Evolutionary conservation across 2,797 vertebrate species (phyloP).

Genomic region (Diceros bicornis): DNA sequence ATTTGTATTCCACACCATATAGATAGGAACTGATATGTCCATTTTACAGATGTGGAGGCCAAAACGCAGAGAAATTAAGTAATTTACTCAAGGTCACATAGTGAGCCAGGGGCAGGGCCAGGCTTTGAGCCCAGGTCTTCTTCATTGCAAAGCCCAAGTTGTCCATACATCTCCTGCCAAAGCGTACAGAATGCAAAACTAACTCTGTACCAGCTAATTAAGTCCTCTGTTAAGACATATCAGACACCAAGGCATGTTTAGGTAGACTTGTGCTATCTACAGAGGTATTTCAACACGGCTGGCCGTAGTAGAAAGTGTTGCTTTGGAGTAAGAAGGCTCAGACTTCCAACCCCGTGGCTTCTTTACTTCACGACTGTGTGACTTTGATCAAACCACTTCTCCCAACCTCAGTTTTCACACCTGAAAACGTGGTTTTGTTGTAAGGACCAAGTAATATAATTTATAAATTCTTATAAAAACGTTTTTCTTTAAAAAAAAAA

Average conservation of each 20-base stretch:
- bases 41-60: background rate
- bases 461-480: slow-evolving; percentile 22
- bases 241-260: background rate
- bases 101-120: background rate
- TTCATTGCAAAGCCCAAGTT: background rate
- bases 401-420: background rate
- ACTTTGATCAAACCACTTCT: background rate
- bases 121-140: background rate
- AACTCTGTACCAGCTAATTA: background rate
- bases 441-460: background rate
- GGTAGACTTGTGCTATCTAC: background rate
- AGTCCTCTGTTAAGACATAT: background rate
- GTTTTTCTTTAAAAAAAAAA: background rate
- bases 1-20: background rate
- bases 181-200: background rate
- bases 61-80: background rate
- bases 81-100: background rate
- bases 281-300: background rate
- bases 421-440: background rate
- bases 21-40: too few relatives aligned
- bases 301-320: background rate
- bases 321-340: background rate
- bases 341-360: background rate
- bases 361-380: background rate
- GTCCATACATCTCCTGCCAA: background rate